phyloP scores from a whole-genome alignment of 1,140 invertebrate genomes.

The Hypsibius dujardini region DNA sequence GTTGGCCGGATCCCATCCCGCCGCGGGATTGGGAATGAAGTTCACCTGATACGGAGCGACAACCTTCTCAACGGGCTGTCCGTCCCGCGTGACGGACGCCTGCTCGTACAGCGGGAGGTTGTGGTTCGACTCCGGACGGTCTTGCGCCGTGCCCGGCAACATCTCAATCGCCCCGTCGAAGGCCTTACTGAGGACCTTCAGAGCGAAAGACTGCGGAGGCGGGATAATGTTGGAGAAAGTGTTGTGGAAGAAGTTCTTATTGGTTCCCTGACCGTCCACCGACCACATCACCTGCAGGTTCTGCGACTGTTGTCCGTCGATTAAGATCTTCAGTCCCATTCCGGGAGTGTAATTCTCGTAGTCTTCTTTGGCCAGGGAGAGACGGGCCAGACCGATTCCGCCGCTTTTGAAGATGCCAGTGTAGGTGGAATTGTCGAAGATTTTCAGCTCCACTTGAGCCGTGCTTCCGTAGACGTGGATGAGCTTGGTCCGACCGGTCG shows the following conservation, averaged over 20 bases:
- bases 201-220: neutral
- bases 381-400: neutral
- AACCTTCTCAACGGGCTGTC: neutral
- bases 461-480: neutral
- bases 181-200: neutral
- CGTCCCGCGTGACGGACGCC: neutral
- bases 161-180: neutral
- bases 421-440: slow-evolving; percentile 10
- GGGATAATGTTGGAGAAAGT: slow-evolving; percentile 1
- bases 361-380: neutral
- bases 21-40: neutral
- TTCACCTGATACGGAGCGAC: neutral
- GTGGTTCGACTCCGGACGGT: neutral
- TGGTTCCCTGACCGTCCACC: slow-evolving; percentile 5
- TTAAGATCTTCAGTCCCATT: neutral
- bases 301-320: neutral
- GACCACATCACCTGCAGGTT: neutral
- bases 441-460: neutral
- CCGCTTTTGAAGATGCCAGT: neutral
- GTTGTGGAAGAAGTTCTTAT: neutral
- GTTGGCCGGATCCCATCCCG: neutral
- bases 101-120: neutral
- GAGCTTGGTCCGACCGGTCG: neutral
- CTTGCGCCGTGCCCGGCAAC: neutral
- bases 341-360: slow-evolving; percentile 7